phyloP scores from a whole-genome alignment of 2,888 invertebrate genomes.

The Volucella inanis region DNA sequence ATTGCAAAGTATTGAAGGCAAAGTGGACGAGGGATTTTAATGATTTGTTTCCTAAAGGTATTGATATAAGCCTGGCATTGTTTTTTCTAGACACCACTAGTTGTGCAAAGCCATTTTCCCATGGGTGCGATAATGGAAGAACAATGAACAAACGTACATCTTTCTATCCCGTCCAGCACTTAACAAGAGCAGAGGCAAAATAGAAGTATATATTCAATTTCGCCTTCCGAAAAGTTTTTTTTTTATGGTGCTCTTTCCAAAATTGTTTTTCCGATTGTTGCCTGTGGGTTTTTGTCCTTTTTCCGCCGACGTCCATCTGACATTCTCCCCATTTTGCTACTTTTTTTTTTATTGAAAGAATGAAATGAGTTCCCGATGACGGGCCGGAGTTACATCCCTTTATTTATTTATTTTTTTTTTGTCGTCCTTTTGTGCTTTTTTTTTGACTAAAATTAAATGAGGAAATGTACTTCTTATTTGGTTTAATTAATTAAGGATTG shows the following conservation, averaged over 20 bases:
- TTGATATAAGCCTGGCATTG: too few relatives aligned
- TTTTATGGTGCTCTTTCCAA: not conserved
- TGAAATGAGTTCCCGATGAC: not conserved
- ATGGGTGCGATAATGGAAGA: too few relatives aligned
- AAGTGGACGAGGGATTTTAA: too few relatives aligned
- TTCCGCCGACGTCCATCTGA: not conserved
- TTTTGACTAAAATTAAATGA: not conserved
- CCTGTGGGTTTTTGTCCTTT: constrained; percentile 4
- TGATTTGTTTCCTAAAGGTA: too few relatives aligned
- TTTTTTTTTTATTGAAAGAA: not conserved
- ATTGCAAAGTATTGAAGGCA: too few relatives aligned
- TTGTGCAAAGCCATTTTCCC: too few relatives aligned
- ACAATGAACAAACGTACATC: too few relatives aligned
- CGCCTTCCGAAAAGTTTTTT: constrained; percentile 1
- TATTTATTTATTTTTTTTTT: not conserved
- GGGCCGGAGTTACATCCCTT: not conserved
- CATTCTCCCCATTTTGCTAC: not conserved
- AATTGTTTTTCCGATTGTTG: constrained; percentile 3
- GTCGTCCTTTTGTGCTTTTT: not conserved
- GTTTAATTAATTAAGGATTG: constrained; percentile 43
- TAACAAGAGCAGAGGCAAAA: too few relatives aligned
- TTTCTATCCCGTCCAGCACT: too few relatives aligned
- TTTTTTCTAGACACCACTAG: too few relatives aligned
- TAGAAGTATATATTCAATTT: not conserved
- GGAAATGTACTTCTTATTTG: constrained; percentile 2